Conservation (phyloP, 2,113 vertebrate species). For the Fukomys damarensis region DNA sequence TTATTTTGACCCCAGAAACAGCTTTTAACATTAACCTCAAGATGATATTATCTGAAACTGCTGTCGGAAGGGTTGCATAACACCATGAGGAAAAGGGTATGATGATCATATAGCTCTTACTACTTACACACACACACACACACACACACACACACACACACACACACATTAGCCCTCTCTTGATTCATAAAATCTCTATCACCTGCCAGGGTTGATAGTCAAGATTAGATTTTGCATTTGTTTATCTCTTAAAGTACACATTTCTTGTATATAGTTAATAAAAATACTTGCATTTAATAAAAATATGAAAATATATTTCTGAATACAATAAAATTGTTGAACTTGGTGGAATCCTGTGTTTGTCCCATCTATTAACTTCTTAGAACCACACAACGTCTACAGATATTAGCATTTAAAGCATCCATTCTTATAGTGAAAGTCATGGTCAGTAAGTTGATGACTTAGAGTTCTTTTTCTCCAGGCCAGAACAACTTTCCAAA, state of each 20-base stretch:
- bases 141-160: too few relatives aligned
- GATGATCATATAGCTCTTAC: not conserved
- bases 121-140: not conserved
- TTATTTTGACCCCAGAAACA: not conserved
- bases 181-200: not conserved
- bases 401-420: not conserved
- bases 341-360: not conserved
- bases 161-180: not conserved
- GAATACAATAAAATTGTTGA: not conserved
- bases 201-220: not conserved
- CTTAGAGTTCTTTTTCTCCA: not conserved
- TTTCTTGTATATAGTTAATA: not conserved
- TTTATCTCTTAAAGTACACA: not conserved
- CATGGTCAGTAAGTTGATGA: not conserved
- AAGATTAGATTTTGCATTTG: not conserved
- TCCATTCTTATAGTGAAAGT: not conserved
- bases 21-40: not conserved
- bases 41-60: not conserved
- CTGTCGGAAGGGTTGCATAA: not conserved
- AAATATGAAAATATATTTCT: conserved; percentile 8
- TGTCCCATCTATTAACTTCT: not conserved
- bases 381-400: not conserved
- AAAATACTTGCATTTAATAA: not conserved
- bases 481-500: not conserved
- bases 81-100: not conserved